A percentile compares a stretch with the other conserved stretches of the same genome.
These are phyloP conservation scores for Scaptomyza reducta DNA, from an alignment of 2,888 invertebrate genomes.

Conservation along the genomic window DNA sequence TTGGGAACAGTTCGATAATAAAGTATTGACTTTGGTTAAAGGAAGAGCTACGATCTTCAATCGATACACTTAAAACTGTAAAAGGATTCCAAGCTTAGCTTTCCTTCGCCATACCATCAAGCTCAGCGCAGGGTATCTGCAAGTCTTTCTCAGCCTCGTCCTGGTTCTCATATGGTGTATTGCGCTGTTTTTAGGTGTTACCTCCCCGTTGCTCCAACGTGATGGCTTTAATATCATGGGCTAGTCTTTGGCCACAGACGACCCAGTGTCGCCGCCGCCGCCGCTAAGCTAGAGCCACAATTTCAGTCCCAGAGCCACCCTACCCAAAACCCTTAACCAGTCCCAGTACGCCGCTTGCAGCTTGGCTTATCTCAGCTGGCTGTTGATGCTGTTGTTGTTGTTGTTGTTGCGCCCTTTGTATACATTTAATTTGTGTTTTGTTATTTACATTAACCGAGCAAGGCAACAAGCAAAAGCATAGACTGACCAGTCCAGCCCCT, in stretches of 20 bases:
- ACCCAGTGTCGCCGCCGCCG: constrained; percentile 62
- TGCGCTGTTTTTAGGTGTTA: constrained; percentile 62
- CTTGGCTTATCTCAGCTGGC: constrained; percentile 73
- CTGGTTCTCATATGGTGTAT: constrained; percentile 39
- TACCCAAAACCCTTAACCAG: neutral
- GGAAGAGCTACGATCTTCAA: no score
- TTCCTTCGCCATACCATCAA: no score
- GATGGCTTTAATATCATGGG: constrained; percentile 69
- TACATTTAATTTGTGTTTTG: constrained; percentile 83
- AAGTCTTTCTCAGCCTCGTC: neutral
- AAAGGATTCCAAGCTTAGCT: no score
- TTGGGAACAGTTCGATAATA: neutral
- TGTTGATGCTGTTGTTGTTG: constrained; percentile 20
- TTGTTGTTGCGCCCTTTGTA: constrained; percentile 65
- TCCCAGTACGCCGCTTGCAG: constrained; percentile 30
- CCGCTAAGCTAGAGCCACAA: constrained; percentile 15
- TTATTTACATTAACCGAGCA: constrained; percentile 83
- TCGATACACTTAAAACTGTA: no score
- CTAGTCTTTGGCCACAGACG: constrained; percentile 65
- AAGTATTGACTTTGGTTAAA: no score
- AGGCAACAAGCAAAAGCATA: constrained; percentile 36
- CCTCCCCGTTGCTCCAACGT: constrained; percentile 47
- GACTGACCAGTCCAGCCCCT: neutral
- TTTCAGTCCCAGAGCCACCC: constrained; percentile 9
- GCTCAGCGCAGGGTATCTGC: constrained; percentile 9